Percentiles rank a stretch among this genome's conserved stretches.
Evolutionary conservation across 2,888 invertebrate genomes (phyloP).

Genomic region (Heliothis peltigera): DNA sequence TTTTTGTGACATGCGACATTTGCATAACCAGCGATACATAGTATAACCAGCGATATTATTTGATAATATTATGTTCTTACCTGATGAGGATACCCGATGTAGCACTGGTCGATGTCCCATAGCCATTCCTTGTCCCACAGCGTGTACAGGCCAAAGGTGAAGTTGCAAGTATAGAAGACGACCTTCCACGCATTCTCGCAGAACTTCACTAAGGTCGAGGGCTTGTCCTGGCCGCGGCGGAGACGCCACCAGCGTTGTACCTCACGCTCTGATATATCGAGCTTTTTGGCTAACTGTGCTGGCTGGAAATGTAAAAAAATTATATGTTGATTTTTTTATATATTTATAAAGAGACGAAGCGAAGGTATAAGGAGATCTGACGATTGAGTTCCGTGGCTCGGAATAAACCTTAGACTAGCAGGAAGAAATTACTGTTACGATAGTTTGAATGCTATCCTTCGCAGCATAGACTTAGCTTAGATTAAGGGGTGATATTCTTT

Average conservation of each 20-base stretch:
- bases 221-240: slow-evolving; percentile 95
- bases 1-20: too few species aligned
- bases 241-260: slow-evolving; percentile 97
- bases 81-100: slow-evolving; percentile 95
- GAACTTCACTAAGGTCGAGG: slow-evolving; percentile 97
- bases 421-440: too few species aligned
- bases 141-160: slow-evolving; percentile 94
- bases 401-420: too few species aligned
- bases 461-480: too few species aligned
- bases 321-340: neutral
- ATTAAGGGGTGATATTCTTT: too few species aligned
- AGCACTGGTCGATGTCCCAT: slow-evolving; percentile 97
- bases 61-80: slow-evolving; percentile 74
- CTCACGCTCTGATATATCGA: slow-evolving; percentile 95
- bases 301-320: slow-evolving; percentile 55
- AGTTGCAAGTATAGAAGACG: slow-evolving; percentile 95
- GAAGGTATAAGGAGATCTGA: too few species aligned
- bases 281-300: slow-evolving; percentile 94
- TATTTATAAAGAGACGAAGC: too few species aligned
- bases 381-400: too few species aligned
- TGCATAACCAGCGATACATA: too few species aligned
- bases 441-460: too few species aligned
- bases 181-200: slow-evolving; percentile 98
- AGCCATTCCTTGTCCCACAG: slow-evolving; percentile 98
- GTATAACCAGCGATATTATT: too few species aligned